Evolutionary conservation across 2,113 vertebrate genomes (phyloP), one percentile per base, ranked within the genome.

Genomic region (Meles meles): DNA sequence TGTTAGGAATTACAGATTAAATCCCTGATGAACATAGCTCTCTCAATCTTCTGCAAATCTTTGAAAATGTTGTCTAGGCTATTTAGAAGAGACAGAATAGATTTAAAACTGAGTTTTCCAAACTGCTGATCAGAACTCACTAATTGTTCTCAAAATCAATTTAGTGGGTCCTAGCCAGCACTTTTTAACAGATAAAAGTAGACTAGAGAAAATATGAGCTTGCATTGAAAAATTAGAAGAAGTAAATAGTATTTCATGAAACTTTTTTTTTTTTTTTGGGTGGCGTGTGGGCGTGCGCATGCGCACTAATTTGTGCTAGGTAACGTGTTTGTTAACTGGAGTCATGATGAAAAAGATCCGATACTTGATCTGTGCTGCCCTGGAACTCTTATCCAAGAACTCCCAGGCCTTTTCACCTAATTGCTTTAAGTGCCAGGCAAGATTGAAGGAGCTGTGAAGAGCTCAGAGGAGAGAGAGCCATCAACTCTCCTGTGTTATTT

Each of bases 31-130:
- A 67, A 63, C 20, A 17, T 15, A 25, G 49, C 52, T 88, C 57
- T 92, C 63, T 90, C 31, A 11, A 18, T 81, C 72, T 93, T 77
- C 27, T 49, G n/a, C 47, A 88, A 67, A 52, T 57, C 34, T 82
- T 85, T 88, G 74, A 82, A 91, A 94, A 59, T 86, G n/a, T 93
- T 63, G 21, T 42, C 72, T 44, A 57, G 44, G 49, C 13, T 52
- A 52, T 57, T 91, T 94, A 71, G 67, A 84, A 96, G 25, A 85
- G n/a, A 81, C 52, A 79, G 20, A 76, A 59, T 31, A 63, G 44
- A 87, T 63, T 89, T 71, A 82, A 90, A 86, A 49, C 34, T 5
- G 47, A 87, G 17, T 49, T 88, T 97, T 81, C 65, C 37, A 76
- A 83, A 87, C 31, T 29, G 29, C 42, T 79, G 20, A 74, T 91